A percentile compares a stretch with the other conserved stretches of the same genome.
Evolutionary conservation across 2,113 vertebrate genomes (phyloP).

Genomic region (Cranoglanis bouderius): DNA sequence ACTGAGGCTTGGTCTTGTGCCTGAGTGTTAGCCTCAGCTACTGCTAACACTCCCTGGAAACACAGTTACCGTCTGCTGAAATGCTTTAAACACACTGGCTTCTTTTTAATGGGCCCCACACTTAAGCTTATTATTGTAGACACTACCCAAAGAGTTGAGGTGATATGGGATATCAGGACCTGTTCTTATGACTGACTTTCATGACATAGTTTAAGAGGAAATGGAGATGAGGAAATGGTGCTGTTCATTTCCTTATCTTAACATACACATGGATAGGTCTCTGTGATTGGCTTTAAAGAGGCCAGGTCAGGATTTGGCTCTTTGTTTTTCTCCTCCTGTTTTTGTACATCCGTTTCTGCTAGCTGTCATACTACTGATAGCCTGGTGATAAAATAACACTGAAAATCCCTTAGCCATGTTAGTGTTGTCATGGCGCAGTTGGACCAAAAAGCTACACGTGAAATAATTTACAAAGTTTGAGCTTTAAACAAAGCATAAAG

Average conservation of each 20-base stretch:
- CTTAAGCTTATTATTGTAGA: conserved; percentile 6
- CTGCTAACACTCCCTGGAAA: conserved; percentile 19
- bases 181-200: neutral
- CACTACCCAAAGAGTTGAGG: neutral
- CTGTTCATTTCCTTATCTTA: neutral
- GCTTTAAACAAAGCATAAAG: neutral
- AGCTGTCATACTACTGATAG: neutral
- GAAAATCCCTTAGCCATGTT: no score
- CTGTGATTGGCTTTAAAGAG: neutral
- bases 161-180: neutral
- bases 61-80: neutral
- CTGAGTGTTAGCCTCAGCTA: neutral
- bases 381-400: neutral
- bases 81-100: neutral
- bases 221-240: neutral
- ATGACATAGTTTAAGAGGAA: neutral
- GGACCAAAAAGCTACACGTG: neutral
- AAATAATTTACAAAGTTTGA: neutral
- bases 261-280: neutral
- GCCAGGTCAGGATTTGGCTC: neutral
- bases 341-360: neutral
- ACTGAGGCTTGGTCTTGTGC: neutral
- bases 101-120: conserved; percentile 7
- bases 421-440: neutral
- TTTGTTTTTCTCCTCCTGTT: conserved; percentile 20